A percentile compares a stretch with the other conserved stretches of the same genome.
These are phyloP conservation scores for Ceratosolen fusciceps DNA, from an alignment of 1,140 invertebrate species.

Conservation along the genomic window DNA sequence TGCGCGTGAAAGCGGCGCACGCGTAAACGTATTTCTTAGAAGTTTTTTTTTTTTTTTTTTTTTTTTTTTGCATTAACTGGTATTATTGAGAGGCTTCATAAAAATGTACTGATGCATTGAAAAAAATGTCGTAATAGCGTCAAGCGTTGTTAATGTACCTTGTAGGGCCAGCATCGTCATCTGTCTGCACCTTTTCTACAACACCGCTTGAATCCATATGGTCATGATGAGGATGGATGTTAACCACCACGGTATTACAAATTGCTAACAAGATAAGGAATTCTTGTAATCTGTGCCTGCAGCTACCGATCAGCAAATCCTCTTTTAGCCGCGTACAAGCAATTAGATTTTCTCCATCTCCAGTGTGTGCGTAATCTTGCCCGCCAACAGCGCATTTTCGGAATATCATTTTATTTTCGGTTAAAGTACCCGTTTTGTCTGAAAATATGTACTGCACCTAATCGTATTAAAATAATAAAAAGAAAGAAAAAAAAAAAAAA, in stretches of 20 bases:
- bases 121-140: too few relatives aligned
- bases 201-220: constrained; percentile 86
- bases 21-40: too few relatives aligned
- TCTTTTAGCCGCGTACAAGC: constrained; percentile 79
- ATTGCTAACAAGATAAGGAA: constrained; percentile 93
- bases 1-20: too few relatives aligned
- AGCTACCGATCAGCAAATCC: constrained; percentile 74
- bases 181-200: constrained; percentile 72
- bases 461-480: constrained; percentile 28
- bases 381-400: constrained; percentile 89
- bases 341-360: constrained; percentile 75
- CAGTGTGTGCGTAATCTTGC: constrained; percentile 88
- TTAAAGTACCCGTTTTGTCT: constrained; percentile 97
- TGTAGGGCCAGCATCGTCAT: constrained; percentile 54
- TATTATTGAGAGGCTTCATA: too few relatives aligned
- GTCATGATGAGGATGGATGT: constrained; percentile 90
- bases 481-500: background rate
- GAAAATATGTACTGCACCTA: constrained; percentile 95
- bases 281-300: constrained; percentile 81
- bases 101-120: too few relatives aligned
- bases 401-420: constrained; percentile 98
- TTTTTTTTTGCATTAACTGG: too few relatives aligned
- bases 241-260: constrained; percentile 97
- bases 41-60: too few relatives aligned
- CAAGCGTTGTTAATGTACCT: constrained; percentile 52